Percentiles rank a stretch among this genome's conserved stretches.
Conservation (phyloP, 2,113 vertebrate genomes). For the Dendropsophus ebraccatus region DNA sequence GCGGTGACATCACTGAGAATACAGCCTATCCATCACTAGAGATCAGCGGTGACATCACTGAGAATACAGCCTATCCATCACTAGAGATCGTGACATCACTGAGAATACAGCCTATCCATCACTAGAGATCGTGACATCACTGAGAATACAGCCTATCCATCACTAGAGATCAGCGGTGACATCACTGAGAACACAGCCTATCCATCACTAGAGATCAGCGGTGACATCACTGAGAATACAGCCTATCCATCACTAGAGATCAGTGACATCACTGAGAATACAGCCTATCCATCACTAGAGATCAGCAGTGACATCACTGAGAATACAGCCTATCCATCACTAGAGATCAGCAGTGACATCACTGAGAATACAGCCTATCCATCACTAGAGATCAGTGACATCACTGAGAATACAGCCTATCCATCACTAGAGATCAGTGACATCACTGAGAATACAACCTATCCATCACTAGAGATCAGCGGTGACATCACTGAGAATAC, state of each 20-base stretch:
- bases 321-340: neutral
- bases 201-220: neutral
- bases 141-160: neutral
- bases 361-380: neutral
- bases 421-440: neutral
- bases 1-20: no score
- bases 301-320: neutral
- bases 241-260: neutral
- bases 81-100: neutral
- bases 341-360: neutral
- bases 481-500: neutral
- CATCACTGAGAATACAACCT: neutral
- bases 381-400: neutral
- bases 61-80: neutral
- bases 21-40: constrained; percentile 1
- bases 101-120: neutral
- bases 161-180: neutral
- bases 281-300: neutral
- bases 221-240: neutral
- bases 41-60: neutral
- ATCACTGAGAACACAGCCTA: neutral
- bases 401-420: neutral
- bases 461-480: neutral
- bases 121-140: neutral
- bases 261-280: neutral